phyloP scores from a whole-genome alignment of 1,140 invertebrate species.

The Drosophila leontia region DNA sequence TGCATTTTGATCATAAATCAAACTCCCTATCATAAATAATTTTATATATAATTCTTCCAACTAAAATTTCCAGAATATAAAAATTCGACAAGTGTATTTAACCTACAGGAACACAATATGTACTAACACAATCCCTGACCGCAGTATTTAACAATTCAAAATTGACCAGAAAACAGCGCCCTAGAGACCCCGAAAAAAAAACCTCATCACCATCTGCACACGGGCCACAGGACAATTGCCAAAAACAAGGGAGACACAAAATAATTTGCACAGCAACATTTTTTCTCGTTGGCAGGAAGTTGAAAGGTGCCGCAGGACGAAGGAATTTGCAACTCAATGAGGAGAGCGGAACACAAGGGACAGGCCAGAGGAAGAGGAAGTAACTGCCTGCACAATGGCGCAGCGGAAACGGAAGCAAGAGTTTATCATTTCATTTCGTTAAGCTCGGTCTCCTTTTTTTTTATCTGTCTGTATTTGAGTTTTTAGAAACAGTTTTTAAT shows the following conservation, averaged over 20 bases:
- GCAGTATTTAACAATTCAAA: constrained; percentile 12
- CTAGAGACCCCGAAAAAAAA: neutral
- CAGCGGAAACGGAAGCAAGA: constrained; percentile 84
- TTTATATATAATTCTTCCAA: neutral
- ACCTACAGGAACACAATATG: neutral
- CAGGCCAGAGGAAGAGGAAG: constrained; percentile 41
- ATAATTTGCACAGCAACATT: constrained; percentile 39
- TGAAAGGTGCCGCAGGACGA: constrained; percentile 38
- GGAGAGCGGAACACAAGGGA: constrained; percentile 13
- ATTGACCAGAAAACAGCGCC: constrained; percentile 24
- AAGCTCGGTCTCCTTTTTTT: constrained; percentile 14
- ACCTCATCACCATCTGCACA: constrained; percentile 10
- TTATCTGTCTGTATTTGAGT: constrained; percentile 12
- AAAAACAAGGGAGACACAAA: constrained; percentile 36
- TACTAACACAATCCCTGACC: neutral
- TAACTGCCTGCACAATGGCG: constrained; percentile 77
- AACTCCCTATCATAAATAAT: neutral
- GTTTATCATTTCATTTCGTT: constrained; percentile 66
- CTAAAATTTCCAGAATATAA: neutral
- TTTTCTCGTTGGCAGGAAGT: constrained; percentile 28
- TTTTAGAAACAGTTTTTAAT: constrained; percentile 22
- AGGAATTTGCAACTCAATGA: constrained; percentile 60
- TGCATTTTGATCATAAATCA: neutral
- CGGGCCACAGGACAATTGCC: constrained; percentile 25
- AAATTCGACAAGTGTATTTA: neutral